phyloP scores from a whole-genome alignment of 2,113 vertebrate genomes.

The Mustelus asterias region DNA sequence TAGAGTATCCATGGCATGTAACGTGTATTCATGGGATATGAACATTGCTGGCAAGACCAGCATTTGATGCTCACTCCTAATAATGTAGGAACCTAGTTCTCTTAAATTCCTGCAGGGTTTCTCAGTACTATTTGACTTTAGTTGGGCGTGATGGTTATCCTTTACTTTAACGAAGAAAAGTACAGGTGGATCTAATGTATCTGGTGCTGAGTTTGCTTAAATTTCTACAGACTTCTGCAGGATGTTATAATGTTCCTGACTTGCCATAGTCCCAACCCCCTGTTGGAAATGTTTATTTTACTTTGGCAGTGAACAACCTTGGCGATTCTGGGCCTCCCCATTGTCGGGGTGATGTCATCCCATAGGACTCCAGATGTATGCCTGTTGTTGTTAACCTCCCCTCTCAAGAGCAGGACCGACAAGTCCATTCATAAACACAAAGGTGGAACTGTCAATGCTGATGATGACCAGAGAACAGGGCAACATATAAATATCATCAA shows the following conservation, averaged over 20 bases:
- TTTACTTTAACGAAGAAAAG: neutral
- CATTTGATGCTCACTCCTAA: too few relatives aligned
- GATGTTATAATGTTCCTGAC: neutral
- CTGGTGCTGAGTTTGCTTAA: neutral
- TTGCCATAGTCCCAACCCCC: neutral
- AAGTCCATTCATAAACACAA: constrained; percentile 22
- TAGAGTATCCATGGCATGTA: neutral
- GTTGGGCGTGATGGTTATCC: neutral
- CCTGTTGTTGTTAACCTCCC: neutral
- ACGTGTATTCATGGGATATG: neutral
- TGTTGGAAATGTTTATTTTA: constrained; percentile 11
- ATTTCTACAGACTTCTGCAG: neutral
- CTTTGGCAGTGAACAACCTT: neutral
- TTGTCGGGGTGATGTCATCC: constrained; percentile 19
- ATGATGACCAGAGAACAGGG: constrained; percentile 18
- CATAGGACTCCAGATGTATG: constrained; percentile 23
- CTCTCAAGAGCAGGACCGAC: neutral
- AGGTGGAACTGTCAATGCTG: neutral
- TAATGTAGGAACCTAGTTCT: neutral
- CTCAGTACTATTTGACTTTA: neutral
- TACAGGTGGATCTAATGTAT: neutral
- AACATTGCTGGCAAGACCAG: neutral
- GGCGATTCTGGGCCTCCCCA: neutral
- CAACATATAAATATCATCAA: neutral
- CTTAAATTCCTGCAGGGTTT: neutral